Evolutionary conservation across 2,888 invertebrate genomes (phyloP).

Genomic region (Osedax frankpressi): DNA sequence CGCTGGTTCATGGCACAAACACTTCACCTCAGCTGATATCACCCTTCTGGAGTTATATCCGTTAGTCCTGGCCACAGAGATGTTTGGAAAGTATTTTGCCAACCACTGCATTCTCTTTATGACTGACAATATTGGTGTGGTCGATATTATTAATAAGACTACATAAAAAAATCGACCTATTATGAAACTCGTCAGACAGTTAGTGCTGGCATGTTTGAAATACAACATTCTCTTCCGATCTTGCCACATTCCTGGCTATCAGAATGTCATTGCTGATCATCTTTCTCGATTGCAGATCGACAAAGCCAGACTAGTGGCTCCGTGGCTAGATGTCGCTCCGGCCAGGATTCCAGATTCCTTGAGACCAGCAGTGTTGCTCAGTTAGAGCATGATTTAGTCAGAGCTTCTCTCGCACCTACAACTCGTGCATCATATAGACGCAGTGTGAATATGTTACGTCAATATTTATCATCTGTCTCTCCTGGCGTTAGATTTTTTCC

Average conservation of each 20-base stretch:
- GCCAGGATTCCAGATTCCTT: neutral
- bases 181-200: neutral
- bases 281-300: neutral
- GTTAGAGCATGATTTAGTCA: neutral
- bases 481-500: neutral
- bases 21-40: neutral
- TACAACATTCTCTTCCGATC: neutral
- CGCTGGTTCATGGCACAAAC: neutral
- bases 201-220: neutral
- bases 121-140: neutral
- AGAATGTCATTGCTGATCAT: constrained; percentile 9
- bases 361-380: neutral
- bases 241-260: neutral
- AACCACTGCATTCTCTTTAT: neutral
- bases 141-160: neutral
- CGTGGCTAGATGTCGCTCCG: neutral
- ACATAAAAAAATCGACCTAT: neutral
- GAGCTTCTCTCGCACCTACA: neutral
- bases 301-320: neutral
- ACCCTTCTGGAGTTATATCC: neutral
- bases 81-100: neutral
- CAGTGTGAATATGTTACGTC: neutral
- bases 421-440: neutral
- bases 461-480: neutral
- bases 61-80: neutral